Conservation (phyloP, 1,140 invertebrate genomes). For the Drosophila auraria region DNA sequence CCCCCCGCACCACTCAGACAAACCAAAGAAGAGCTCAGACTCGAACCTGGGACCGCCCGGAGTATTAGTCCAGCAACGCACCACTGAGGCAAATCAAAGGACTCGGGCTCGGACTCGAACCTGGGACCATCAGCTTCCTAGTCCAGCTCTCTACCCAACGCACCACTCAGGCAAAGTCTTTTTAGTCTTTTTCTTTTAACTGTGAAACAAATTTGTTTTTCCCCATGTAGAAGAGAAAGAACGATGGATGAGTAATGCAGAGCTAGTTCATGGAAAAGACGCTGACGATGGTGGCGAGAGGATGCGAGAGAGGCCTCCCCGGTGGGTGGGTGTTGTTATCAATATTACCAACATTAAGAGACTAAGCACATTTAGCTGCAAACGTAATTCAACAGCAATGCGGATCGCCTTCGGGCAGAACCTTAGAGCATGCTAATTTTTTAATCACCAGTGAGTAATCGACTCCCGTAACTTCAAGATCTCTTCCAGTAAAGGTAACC, state of each 20-base stretch:
- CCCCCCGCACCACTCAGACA: too few relatives aligned
- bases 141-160: too few relatives aligned
- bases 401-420: slow-evolving; percentile 39
- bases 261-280: slow-evolving; percentile 9
- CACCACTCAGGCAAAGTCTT: too few relatives aligned
- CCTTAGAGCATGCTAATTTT: slow-evolving; percentile 32
- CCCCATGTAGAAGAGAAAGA: neutral
- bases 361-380: neutral
- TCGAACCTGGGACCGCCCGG: too few relatives aligned
- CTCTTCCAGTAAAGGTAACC: too few relatives aligned
- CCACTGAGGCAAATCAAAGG: too few relatives aligned
- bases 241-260: slow-evolving; percentile 17
- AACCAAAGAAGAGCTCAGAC: too few relatives aligned
- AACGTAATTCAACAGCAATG: slow-evolving; percentile 38
- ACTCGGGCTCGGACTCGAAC: too few relatives aligned
- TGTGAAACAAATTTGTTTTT: neutral
- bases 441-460: slow-evolving; percentile 31
- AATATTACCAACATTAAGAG: slow-evolving; percentile 8
- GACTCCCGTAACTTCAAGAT: neutral
- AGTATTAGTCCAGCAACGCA: too few relatives aligned
- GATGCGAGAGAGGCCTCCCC: slow-evolving; percentile 4
- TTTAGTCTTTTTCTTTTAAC: too few relatives aligned
- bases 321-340: slow-evolving; percentile 29
- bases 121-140: too few relatives aligned
- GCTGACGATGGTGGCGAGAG: neutral